Evolutionary conservation across 1,140 invertebrate genomes (phyloP).

Genomic region (Scylla paramamosain): DNA sequence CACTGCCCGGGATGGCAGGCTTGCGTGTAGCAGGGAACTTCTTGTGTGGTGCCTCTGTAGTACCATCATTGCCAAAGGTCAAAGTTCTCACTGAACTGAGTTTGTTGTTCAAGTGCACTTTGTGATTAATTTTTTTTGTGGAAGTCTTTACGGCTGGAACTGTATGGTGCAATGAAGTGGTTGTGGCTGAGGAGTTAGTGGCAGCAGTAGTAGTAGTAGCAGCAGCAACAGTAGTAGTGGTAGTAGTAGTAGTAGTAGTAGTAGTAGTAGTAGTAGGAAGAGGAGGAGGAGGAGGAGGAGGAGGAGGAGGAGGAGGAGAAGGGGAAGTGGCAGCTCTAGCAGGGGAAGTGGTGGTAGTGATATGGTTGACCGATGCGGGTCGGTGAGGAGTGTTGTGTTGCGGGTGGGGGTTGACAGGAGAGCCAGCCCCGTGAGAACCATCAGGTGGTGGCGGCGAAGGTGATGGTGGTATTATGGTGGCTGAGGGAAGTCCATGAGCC

Average conservation of each 20-base stretch:
- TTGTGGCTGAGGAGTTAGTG: not conserved
- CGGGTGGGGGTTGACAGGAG: not conserved
- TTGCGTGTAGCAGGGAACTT: not conserved
- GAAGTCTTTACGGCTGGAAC: not conserved
- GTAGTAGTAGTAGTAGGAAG: not conserved
- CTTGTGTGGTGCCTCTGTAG: not conserved
- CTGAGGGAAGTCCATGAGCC: not conserved
- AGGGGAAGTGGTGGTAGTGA: not conserved
- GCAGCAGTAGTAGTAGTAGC: not conserved
- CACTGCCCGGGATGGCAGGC: not conserved
- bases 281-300: not conserved
- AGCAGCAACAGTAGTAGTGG: not conserved
- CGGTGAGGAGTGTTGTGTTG: not conserved
- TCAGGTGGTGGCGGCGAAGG: not conserved
- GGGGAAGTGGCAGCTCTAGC: not conserved
- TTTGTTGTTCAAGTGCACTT: not conserved
- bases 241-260: not conserved
- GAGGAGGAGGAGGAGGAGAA: not conserved
- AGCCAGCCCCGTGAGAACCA: not conserved
- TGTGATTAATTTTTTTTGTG: not conserved
- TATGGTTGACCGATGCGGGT: not conserved
- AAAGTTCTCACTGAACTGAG: not conserved
- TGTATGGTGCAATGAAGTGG: not conserved
- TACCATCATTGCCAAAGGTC: not conserved
- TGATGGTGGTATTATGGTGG: not conserved